Percentiles rank a stretch among this genome's conserved stretches.
Conservation (phyloP, 2,888 invertebrate genomes). For the Lutraria lutraria region DNA sequence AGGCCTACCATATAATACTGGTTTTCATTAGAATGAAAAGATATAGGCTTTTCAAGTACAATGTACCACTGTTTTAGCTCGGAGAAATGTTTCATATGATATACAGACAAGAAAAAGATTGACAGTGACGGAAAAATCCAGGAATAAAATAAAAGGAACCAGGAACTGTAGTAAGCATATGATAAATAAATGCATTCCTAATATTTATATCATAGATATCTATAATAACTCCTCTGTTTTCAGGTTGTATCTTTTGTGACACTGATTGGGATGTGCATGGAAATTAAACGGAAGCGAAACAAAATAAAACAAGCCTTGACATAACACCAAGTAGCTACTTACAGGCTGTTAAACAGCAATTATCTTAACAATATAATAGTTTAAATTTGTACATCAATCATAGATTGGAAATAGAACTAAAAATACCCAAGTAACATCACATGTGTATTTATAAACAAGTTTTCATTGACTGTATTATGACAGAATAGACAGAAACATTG, state of each 20-base stretch:
- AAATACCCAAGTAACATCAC: background rate
- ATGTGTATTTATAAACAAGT: background rate
- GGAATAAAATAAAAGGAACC: too few species aligned
- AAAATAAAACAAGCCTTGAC: constrained; percentile 23
- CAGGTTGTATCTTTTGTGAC: constrained; percentile 10
- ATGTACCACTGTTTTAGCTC: background rate
- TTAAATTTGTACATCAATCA: too few species aligned
- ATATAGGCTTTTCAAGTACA: background rate
- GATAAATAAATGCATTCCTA: too few species aligned
- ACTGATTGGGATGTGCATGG: background rate
- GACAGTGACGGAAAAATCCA: too few species aligned
- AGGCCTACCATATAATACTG: background rate
- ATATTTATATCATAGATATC: too few species aligned
- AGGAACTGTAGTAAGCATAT: too few species aligned
- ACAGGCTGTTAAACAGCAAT: background rate
- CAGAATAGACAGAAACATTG: too few species aligned
- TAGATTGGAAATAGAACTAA: too few species aligned
- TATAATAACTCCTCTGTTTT: background rate
- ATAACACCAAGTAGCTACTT: background rate
- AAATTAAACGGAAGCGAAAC: constrained; percentile 25
- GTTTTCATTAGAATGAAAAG: background rate
- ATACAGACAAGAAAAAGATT: too few species aligned
- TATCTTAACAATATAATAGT: too few species aligned
- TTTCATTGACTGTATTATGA: too few species aligned
- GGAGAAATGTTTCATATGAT: background rate